Conservation (phyloP, 2,113 vertebrate species). For the Oncorhynchus gorbuscha region DNA sequence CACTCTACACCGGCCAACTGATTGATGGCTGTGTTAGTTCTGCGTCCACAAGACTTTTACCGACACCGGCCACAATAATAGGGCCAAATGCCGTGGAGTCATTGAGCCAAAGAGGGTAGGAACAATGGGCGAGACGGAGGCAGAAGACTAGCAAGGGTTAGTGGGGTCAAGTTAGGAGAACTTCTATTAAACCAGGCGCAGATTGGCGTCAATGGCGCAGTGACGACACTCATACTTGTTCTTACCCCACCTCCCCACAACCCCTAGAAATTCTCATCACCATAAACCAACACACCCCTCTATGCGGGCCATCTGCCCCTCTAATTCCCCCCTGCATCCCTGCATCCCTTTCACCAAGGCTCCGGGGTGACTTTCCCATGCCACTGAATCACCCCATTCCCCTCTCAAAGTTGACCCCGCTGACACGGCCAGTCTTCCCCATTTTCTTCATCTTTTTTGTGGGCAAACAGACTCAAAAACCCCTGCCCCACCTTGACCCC, state of each 20-base stretch:
- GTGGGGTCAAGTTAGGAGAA: slow-evolving; percentile 63
- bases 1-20: slow-evolving; percentile 33
- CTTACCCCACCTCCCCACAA: slow-evolving; percentile 41
- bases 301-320: slow-evolving; percentile 72
- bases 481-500: slow-evolving; percentile 41
- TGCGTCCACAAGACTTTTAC: slow-evolving; percentile 18
- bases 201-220: slow-evolving; percentile 66
- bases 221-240: slow-evolving; percentile 54
- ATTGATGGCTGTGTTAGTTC: slow-evolving; percentile 41
- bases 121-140: slow-evolving; percentile 50
- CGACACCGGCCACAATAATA: slow-evolving; percentile 43
- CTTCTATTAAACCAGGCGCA: slow-evolving; percentile 53
- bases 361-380: slow-evolving; percentile 81
- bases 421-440: slow-evolving; percentile 42
- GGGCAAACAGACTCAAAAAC: slow-evolving; percentile 37
- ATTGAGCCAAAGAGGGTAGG: slow-evolving; percentile 54
- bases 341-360: slow-evolving; percentile 62
- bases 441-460: slow-evolving; percentile 47
- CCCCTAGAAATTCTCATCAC: slow-evolving; percentile 53
- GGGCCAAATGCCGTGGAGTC: slow-evolving; percentile 48
- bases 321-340: slow-evolving; percentile 43
- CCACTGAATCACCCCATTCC: slow-evolving; percentile 63
- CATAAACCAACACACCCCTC: slow-evolving; percentile 49
- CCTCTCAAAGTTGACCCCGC: slow-evolving; percentile 58
- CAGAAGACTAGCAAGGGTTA: slow-evolving; percentile 40